Evolutionary conservation across 2,797 vertebrate genomes (phyloP).

Genomic region (Myotis findleyi): DNA sequence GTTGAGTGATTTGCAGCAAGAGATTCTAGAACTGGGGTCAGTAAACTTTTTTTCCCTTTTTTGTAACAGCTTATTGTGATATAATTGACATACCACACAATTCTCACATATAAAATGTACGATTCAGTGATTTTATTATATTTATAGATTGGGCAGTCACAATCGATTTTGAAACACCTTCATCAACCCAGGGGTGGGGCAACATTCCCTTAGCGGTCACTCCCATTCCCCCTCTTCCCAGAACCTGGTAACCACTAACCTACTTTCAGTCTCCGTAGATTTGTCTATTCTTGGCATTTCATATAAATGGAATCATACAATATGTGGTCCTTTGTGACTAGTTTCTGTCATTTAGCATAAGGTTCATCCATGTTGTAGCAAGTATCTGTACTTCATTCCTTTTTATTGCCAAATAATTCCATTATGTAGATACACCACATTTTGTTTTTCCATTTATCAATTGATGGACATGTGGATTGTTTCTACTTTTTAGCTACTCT

Average conservation of each 20-base stretch:
- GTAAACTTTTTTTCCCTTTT: not conserved
- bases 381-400: not conserved
- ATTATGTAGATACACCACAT: not conserved
- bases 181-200: not conserved
- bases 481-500: not conserved
- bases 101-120: not conserved
- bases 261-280: not conserved
- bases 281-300: not conserved
- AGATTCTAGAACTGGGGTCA: not conserved
- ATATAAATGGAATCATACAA: not conserved
- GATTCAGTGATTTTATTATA: not conserved
- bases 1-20: not conserved
- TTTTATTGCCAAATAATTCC: not conserved
- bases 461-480: not conserved
- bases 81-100: not conserved
- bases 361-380: not conserved
- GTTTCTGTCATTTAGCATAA: not conserved
- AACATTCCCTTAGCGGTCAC: not conserved
- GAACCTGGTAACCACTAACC: not conserved
- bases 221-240: not conserved
- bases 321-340: not conserved
- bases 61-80: constrained; percentile 16
- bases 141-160: not conserved
- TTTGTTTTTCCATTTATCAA: not conserved
- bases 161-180: not conserved